Evolutionary conservation across 2,888 invertebrate genomes (phyloP).

Genomic region (Conus canariensis): DNA sequence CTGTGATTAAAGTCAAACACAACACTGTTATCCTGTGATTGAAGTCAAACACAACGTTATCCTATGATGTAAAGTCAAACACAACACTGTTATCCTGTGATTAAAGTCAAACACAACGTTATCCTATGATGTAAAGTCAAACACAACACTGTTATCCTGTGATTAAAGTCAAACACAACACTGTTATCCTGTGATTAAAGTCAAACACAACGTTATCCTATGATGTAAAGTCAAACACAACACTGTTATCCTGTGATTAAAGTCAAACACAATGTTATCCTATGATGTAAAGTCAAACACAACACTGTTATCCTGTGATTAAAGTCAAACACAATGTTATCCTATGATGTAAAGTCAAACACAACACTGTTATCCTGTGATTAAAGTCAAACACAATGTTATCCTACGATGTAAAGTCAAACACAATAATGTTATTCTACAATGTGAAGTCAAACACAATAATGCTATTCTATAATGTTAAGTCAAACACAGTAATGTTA

Average conservation of each 20-base stretch:
- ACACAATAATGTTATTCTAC: not conserved
- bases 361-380: not conserved
- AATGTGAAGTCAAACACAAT: too few species aligned
- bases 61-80: not conserved
- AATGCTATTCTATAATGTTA: not conserved
- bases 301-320: not conserved
- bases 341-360: not conserved
- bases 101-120: not conserved
- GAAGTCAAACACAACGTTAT: not conserved
- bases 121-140: too few species aligned
- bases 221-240: too few species aligned
- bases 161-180: not conserved
- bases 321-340: not conserved
- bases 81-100: not conserved
- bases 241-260: not conserved
- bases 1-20: not conserved
- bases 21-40: too few species aligned
- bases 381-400: not conserved
- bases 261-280: not conserved
- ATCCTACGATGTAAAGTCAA: not conserved
- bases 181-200: not conserved
- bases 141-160: not conserved
- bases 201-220: not conserved
- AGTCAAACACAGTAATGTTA: not conserved
- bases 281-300: not conserved